Evolutionary conservation across 2,797 vertebrate genomes (phyloP), one percentile per base, ranked within the genome.

Genomic region (Anas flavirostris): DNA sequence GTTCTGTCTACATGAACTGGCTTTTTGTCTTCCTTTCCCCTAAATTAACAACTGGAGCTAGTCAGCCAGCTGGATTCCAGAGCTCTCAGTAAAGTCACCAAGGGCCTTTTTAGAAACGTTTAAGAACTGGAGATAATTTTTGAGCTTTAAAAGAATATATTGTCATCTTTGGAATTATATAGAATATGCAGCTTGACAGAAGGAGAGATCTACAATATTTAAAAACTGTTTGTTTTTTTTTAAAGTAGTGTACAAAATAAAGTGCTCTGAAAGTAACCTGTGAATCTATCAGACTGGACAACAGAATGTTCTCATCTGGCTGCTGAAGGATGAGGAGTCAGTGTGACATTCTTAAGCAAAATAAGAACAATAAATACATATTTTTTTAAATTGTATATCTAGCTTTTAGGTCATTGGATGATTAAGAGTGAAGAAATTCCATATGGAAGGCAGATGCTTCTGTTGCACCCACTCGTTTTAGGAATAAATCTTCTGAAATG

Each of bases 41-140:
- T 60, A 82, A 97, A 89, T 95, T 95, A 95, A 92, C 82, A 94
- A 95, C 83, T 90, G 81, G 68, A 92, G 53, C 75, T 92, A 70
- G 82, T 90, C 85, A 75, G 70, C 94, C 94, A 95, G 10, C 93
- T 93, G 56, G 55, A 86, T 94, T 88, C 81, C 79, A 92, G 76
- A 77, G 63, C 75, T 86, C 95, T 86, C 87, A 92, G 85, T 69
- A 84, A 91, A 88, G 78, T 92, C 66, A 75, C 94, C 67, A 82
- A 90, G 87, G 58, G 78, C 88, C 41, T 70, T 91, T 95, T 92
- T 90, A 88, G 93, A 95, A 95, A 94, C 70, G 74, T 83, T 93
- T 86, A 62, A 60, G 37, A 91, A 76, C 58, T 73, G 46, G 39
- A 91, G 73, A 87, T 95, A 80, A 69, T 59, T 90, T 86, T 76